These are phyloP conservation scores for Euzophera pinguis DNA, from an alignment of 2,888 invertebrate genomes.

Conservation along the genomic window DNA sequence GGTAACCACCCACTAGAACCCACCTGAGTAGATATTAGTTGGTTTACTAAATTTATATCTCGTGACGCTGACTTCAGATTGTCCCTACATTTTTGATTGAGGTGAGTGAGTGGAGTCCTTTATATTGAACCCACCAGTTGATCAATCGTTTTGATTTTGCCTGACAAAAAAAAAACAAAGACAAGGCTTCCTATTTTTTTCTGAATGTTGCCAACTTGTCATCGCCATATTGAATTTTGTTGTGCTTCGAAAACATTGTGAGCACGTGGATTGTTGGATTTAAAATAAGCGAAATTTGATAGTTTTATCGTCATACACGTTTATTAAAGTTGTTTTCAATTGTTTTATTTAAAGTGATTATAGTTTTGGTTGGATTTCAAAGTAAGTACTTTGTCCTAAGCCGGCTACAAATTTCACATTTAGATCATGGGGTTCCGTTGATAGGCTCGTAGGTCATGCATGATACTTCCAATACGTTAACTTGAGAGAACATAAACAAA, in stretches of 20 bases:
- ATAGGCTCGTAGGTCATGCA: slow-evolving; percentile 25
- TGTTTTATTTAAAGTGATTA: slow-evolving; percentile 41
- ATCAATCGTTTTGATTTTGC: no score
- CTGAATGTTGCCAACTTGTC: slow-evolving; percentile 46
- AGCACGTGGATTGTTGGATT: slow-evolving; percentile 83
- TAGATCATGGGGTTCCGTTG: slow-evolving; percentile 34
- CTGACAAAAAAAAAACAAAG: slow-evolving; percentile 3
- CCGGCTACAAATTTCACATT: slow-evolving; percentile 61
- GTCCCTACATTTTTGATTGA: no score
- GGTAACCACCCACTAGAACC: no score
- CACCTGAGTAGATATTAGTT: no score
- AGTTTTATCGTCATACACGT: slow-evolving; percentile 54
- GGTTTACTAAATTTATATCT: no score
- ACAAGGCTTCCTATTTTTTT: slow-evolving; percentile 13
- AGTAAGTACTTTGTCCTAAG: slow-evolving; percentile 56
- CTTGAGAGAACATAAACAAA: slow-evolving; percentile 24
- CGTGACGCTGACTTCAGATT: no score
- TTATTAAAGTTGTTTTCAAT: slow-evolving; percentile 44
- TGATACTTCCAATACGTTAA: slow-evolving; percentile 22
- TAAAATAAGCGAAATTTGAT: slow-evolving; percentile 65
- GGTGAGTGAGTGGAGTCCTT: no score
- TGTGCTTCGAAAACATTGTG: slow-evolving; percentile 83
- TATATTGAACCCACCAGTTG: no score
- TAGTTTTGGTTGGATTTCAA: slow-evolving; percentile 47
- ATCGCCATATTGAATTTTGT: slow-evolving; percentile 84